phyloP scores from a whole-genome alignment of 1,140 invertebrate species.

The Gonatopus flavifemur region DNA sequence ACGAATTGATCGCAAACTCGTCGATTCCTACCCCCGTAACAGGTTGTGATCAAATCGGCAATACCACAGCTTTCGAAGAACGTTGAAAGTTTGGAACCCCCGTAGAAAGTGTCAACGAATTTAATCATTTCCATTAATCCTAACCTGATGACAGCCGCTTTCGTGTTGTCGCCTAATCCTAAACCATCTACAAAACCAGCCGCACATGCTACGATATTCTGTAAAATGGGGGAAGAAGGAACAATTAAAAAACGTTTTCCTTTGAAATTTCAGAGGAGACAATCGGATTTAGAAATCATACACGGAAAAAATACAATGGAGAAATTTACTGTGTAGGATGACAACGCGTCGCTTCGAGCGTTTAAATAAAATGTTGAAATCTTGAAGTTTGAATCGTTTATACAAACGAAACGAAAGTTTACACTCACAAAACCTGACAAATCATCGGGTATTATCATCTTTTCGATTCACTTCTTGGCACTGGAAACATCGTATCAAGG shows the following conservation, averaged over 20 bases:
- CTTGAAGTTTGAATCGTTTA: too few relatives aligned
- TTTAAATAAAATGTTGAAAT: too few relatives aligned
- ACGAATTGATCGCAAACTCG: conserved; percentile 77
- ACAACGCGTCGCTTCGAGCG: too few relatives aligned
- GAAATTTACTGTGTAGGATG: too few relatives aligned
- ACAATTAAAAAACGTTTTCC: background rate
- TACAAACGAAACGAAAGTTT: too few relatives aligned
- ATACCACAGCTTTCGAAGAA: conserved; percentile 87
- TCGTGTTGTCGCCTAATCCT: conserved; percentile 80
- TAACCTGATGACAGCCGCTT: conserved; percentile 81
- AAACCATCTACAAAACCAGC: conserved; percentile 83
- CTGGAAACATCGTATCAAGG: too few relatives aligned
- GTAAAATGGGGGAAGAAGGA: conserved; percentile 4
- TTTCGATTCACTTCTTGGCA: too few relatives aligned
- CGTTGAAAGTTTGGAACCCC: conserved; percentile 66
- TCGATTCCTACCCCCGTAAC: conserved; percentile 81
- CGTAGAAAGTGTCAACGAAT: conserved; percentile 67
- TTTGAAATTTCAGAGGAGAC: too few relatives aligned
- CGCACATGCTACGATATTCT: conserved; percentile 84
- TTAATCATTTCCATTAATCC: conserved; percentile 80
- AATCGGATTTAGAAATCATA: conserved; percentile 1
- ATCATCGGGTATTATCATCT: too few relatives aligned
- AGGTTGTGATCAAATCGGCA: conserved; percentile 85
- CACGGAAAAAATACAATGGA: background rate
- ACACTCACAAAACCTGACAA: too few relatives aligned